These are phyloP conservation scores for Cheirogaleus medius DNA, from an alignment of 2,113 vertebrate species.

Conservation along the genomic window DNA sequence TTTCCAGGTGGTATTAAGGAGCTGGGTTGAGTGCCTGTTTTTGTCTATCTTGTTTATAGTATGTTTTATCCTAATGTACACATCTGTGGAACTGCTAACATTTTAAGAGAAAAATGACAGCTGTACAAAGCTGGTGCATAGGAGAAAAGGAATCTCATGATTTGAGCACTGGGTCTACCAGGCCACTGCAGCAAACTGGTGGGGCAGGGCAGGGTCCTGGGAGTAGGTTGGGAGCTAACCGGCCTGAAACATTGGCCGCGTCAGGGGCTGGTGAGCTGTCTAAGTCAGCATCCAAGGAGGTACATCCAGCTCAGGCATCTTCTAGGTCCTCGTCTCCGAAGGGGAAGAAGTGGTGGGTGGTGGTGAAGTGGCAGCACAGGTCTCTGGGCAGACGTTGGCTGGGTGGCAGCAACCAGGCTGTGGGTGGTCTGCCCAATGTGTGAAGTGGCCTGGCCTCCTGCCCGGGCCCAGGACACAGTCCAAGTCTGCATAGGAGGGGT, in stretches of 20 bases:
- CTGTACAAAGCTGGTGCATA: slow-evolving; percentile 13
- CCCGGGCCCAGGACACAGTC: slow-evolving; percentile 27
- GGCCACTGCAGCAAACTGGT: neutral
- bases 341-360: neutral
- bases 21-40: slow-evolving; percentile 1
- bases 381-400: slow-evolving; percentile 11
- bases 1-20: slow-evolving; percentile 51
- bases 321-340: slow-evolving; percentile 27
- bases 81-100: slow-evolving; percentile 26
- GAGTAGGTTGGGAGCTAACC: neutral
- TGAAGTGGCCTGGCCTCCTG: neutral
- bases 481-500: neutral
- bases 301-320: neutral
- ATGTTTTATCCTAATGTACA: slow-evolving; percentile 45
- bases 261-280: neutral
- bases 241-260: neutral
- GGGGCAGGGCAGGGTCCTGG: neutral
- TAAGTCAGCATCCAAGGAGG: slow-evolving; percentile 43
- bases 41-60: neutral
- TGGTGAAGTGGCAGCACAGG: neutral
- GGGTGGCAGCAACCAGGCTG: neutral
- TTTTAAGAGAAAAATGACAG: slow-evolving; percentile 45
- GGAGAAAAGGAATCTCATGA: slow-evolving; percentile 28
- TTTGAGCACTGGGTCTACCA: neutral
- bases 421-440: neutral